Percentiles rank a stretch among this genome's conserved stretches.
phyloP scores from a whole-genome alignment of 2,797 vertebrate species.

The Aulostomus chinensis region DNA sequence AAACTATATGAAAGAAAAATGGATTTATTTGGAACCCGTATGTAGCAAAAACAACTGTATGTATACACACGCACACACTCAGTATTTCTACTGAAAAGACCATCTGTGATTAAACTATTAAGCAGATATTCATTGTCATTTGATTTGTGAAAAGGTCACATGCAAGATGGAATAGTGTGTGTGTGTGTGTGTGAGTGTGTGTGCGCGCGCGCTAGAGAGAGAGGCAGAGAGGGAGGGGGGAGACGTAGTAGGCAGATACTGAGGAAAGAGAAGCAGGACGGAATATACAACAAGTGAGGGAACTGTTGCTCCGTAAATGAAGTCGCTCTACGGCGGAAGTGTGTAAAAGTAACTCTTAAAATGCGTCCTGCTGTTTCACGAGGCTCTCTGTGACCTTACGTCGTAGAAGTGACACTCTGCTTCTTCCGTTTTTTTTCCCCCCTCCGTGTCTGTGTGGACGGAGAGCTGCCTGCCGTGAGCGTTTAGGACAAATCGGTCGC shows the following conservation, averaged over 20 bases:
- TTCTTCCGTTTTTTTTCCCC: not conserved
- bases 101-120: slow-evolving; percentile 51
- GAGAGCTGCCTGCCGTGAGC: too few species aligned
- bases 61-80: too few species aligned
- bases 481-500: not conserved
- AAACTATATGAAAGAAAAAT: too few species aligned
- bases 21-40: too few species aligned
- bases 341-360: too few species aligned
- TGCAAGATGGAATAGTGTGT: slow-evolving; percentile 32
- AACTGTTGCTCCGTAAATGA: slow-evolving; percentile 78
- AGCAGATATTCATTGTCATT: slow-evolving; percentile 42
- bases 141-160: slow-evolving; percentile 70
- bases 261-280: slow-evolving; percentile 56
- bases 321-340: slow-evolving; percentile 39
- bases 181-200: slow-evolving; percentile 13
- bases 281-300: slow-evolving; percentile 81
- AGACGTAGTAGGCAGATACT: slow-evolving; percentile 51
- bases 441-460: not conserved
- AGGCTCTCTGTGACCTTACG: not conserved
- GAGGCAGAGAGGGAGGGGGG: slow-evolving; percentile 7
- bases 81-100: not conserved
- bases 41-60: too few species aligned
- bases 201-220: slow-evolving; percentile 25
- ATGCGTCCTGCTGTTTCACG: not conserved
- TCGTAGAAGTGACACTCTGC: not conserved